These are phyloP conservation scores for Pseudochirops cupreus DNA, from an alignment of 2,797 vertebrate genomes.

Conservation along the genomic window DNA sequence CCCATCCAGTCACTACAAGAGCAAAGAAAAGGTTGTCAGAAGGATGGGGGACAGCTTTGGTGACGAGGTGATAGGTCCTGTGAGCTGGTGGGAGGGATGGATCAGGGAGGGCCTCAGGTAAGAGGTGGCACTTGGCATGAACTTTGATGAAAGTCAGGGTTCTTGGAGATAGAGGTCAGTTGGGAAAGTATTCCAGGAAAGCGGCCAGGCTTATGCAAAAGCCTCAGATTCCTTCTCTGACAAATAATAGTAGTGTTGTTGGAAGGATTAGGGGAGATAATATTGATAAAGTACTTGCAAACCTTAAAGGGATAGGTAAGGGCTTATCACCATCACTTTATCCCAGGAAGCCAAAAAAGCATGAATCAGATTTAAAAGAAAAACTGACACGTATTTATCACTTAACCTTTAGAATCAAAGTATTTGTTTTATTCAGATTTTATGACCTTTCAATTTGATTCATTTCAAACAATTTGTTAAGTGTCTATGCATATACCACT, in stretches of 20 bases:
- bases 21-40: background rate
- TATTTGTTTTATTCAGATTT: slow-evolving; percentile 83
- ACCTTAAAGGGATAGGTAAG: background rate
- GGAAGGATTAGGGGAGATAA: background rate
- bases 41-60: background rate
- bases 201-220: background rate
- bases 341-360: background rate
- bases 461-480: background rate
- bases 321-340: background rate
- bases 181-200: background rate
- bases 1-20: background rate
- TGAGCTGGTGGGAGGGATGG: background rate
- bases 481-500: background rate
- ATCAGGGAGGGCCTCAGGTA: background rate
- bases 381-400: slow-evolving; percentile 24
- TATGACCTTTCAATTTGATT: background rate
- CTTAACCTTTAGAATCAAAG: slow-evolving; percentile 82
- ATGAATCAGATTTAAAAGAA: background rate
- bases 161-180: background rate
- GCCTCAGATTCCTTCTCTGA: background rate
- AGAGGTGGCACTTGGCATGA: background rate
- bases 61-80: background rate
- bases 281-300: background rate
- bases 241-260: background rate
- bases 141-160: background rate